Conservation (phyloP, 2,888 invertebrate genomes). For the Nemoura dubitans region DNA sequence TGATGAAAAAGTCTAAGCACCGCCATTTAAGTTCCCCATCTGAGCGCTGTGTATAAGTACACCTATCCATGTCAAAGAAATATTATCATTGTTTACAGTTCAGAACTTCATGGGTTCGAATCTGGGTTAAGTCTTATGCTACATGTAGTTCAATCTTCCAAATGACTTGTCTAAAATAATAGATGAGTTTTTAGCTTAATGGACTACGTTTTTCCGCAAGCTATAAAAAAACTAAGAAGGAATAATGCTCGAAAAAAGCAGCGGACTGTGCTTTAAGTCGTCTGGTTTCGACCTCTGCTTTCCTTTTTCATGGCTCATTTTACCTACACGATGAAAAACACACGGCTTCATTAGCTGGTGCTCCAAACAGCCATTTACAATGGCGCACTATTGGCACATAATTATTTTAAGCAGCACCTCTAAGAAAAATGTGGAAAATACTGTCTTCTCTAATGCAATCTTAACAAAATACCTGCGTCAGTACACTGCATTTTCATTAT, state of each 20-base stretch:
- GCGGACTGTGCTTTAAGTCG: not conserved
- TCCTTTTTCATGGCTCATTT: slow-evolving; percentile 9
- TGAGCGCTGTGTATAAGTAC: not conserved
- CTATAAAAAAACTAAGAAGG: not conserved
- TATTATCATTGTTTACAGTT: not conserved
- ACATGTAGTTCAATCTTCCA: not conserved
- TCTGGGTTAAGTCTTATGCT: not conserved
- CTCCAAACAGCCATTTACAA: not conserved
- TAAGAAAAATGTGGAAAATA: not conserved
- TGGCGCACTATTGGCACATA: not conserved
- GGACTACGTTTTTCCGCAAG: not conserved
- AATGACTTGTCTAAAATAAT: slow-evolving; percentile 12
- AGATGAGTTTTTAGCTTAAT: slow-evolving; percentile 12
- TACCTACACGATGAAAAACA: not conserved
- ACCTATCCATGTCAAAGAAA: slow-evolving; percentile 4
- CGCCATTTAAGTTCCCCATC: not conserved
- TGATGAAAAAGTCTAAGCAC: not conserved
- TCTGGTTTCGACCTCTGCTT: not conserved
- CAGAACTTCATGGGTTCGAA: not conserved
- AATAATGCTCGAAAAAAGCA: not conserved
- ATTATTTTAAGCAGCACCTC: not conserved
- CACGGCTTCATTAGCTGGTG: not conserved
- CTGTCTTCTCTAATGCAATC: no score
- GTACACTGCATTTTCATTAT: no score
- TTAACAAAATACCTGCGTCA: no score